Base-by-base conservation (phyloP, 2,797 vertebrate species). In the Malurus leucopterus region DNA sequence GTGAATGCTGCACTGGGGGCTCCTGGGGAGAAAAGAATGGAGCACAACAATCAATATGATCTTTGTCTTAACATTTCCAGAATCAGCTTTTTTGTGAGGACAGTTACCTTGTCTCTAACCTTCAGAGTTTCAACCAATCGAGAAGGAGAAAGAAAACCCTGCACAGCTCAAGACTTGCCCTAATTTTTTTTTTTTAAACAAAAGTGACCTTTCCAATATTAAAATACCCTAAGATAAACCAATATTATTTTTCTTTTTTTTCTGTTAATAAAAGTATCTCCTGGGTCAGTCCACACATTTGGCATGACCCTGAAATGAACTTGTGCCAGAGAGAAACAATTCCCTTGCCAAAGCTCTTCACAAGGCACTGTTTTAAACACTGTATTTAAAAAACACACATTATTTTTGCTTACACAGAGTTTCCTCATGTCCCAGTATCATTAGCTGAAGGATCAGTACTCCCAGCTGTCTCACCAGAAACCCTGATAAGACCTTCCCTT, bases 1-100 rank as follows among this genome's bases (percentile, higher is more conserved):
- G 29, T 32, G 19, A 30, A 17, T 10, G 18, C 1, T 46, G 23
- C 34, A 13, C 8, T 53, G 50, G 1, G 9, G 8, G 3, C 6
- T 8, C 2, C 0, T 3, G n/a, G 2, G 7, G 20, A 10, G 1
- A 55, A 23, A 83, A 18, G 6, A 76, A 13, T 1, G 1, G 8
- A 46, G 6, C 18, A 21, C 16, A 6, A 22, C 20, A 69, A 8
- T 26, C 40, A 50, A 3, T 8, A 22, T 29, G 38, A 53, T 34
- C 26, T 63, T 2, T 40, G 5, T n/a, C 41, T 75, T 78, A 30
- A 27, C 13, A 23, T 68, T 83, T 53, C 50, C 53, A 83, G 46
- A 7, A 77, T 53, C 20, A 53, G 22, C 7, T 47, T 27, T 27
- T 34, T 51, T 0, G 2, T 44, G 11, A 85, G 57, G 34, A 29